Evolutionary conservation across 2,113 vertebrate species (phyloP), one percentile per base, ranked within the genome.

Genomic region (Forbesichthys agassizii): DNA sequence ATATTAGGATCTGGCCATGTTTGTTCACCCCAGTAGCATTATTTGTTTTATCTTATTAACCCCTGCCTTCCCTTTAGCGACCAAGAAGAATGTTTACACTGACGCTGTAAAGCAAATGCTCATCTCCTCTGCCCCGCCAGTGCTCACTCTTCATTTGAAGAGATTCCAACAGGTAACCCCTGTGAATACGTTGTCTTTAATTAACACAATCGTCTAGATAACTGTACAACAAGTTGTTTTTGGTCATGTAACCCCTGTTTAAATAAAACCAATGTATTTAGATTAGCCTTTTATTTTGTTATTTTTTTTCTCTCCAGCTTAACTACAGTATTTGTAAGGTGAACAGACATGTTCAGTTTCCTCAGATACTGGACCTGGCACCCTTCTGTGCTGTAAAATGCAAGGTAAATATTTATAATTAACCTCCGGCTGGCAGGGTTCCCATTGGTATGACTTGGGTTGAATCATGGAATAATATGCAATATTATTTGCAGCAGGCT

Each of bases 71-170:
- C 7, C 61, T 13, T 48, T 54, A 98, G 97, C 92, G 78, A 88
- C 92, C 76, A 94, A 92, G 78, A 96, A 94, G 59, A 91, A 83
- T 27, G 68, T 97, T 66, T 98, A 98, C 90, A 98, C 95, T 5
- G 94, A 99, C 69, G 98, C 94, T 27, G 93, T 94, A 87, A 99
- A 98, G 85, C 97, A 99, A 90, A 98, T 98, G 94, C 84, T 99
- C 1, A 94, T 99, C 75, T 98, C 96, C n/a, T 87, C 91, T 6
- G 93, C 92, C 53, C 97, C 97, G 69, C 94, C 94, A 53, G 75
- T 99, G 69, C 95, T 99, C 62, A 99, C 96, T 1, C 96, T 99
- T 65, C 97, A 99, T 85, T 88, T 99, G 72, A 99, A 99, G 87
- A 94, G 97, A 86, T 99, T 99, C 90, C 96, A 98, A 52, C 96